Evolutionary conservation across 2,888 invertebrate genomes (phyloP), one percentile per base, ranked within the genome.

Genomic region (Blastobasis lacticolella): DNA sequence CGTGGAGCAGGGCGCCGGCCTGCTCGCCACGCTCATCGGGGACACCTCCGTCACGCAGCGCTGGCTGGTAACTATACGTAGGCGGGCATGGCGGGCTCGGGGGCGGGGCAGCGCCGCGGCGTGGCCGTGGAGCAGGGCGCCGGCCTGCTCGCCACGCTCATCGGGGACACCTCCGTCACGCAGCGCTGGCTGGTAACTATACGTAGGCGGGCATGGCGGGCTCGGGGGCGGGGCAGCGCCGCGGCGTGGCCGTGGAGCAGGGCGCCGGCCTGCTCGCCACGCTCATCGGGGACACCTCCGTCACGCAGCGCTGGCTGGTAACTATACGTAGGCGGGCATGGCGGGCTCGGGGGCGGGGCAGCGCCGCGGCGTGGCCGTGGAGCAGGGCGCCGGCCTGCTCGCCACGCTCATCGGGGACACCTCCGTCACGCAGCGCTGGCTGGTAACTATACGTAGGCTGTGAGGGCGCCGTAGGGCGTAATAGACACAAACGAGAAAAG

Each of bases 391-490:
- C 46, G 96, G 97, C 4, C 84, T 98, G 54, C 91, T 98, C 51
- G 97, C 97, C 61, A 95, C 95, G 72, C 91, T 99, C 53, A 98
- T 98, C 61, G 98, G 98, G 0, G 98, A 98, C 79, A 98, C 98
- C 5, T 97, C 97, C 43, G 99, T 99, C 51, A 99, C 99, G 36
- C 99, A 99, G 77, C 91, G 98, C 68, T 99, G 98, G 99, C 96
- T 98, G 91, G 95, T 95, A 80, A 70, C 91, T 23, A 23, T 23
- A 23, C 23, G 23, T 23, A 23, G 23, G 3, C 23, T 23, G 23
- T 23, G 23, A 23, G 23, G 23, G 23, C 23, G 23, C 23, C 23
- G 23, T 23, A 23, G 23, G 23, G 23, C 23, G 3, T 3, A 23
- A 23, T 23, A 23, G 23, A 2, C 23, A 23, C 23, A 23, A 23